Conservation (phyloP, 2,888 invertebrate species). For the Noctua janthina region DNA sequence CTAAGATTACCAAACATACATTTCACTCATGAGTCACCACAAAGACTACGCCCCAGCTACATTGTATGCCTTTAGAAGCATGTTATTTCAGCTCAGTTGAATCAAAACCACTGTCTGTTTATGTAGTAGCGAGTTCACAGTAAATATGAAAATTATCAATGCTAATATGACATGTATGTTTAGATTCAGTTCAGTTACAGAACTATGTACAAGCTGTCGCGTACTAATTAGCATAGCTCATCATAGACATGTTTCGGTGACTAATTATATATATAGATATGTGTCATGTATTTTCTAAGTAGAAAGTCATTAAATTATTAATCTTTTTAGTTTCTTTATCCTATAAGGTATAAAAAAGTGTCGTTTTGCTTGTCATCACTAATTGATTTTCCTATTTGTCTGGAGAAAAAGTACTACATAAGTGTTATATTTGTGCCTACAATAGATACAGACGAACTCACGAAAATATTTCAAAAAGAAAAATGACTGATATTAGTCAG, state of each 20-base stretch:
- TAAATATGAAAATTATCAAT: constrained; percentile 40
- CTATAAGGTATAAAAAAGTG: too few species aligned
- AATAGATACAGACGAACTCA: background rate
- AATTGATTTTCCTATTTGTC: background rate
- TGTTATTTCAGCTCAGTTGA: background rate
- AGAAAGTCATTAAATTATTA: background rate
- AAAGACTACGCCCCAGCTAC: background rate
- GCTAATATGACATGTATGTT: constrained; percentile 29
- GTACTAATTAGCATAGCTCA: constrained; percentile 45
- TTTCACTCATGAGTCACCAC: background rate
- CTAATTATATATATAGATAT: background rate
- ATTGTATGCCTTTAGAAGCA: background rate
- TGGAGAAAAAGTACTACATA: background rate
- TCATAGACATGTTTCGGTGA: constrained; percentile 25
- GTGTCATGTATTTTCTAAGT: background rate
- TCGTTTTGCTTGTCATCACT: background rate
- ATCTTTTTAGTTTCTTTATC: too few species aligned
- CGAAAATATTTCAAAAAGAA: constrained; percentile 20
- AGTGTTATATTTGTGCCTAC: background rate
- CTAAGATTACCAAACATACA: background rate
- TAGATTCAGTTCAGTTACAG: constrained; percentile 16
- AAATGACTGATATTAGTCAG: constrained; percentile 22
- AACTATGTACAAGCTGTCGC: constrained; percentile 37
- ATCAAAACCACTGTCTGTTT: constrained; percentile 18
- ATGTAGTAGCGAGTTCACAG: constrained; percentile 2